A percentile compares a stretch with the other conserved stretches of the same genome.
Evolutionary conservation across 2,797 vertebrate genomes (phyloP).

Genomic region (Brotula barbata): DNA sequence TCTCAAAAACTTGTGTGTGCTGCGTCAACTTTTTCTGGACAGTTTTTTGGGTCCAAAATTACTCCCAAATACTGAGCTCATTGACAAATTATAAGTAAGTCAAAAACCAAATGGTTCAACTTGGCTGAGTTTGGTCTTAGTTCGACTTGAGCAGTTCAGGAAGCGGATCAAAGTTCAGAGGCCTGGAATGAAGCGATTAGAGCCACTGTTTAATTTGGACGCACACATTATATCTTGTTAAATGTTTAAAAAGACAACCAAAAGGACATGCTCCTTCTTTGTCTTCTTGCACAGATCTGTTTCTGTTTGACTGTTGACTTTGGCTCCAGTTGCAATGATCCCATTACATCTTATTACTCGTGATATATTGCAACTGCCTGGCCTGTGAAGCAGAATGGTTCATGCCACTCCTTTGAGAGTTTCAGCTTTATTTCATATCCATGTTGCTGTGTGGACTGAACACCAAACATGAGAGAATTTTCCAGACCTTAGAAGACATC

Average conservation of each 20-base stretch:
- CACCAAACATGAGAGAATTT: neutral
- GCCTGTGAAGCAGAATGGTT: conserved; percentile 14
- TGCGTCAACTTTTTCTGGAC: neutral
- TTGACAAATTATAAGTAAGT: neutral
- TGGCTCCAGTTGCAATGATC: conserved; percentile 38
- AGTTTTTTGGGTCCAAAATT: neutral
- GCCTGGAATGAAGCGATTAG: conserved; percentile 14
- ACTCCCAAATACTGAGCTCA: neutral
- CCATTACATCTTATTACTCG: conserved; percentile 44
- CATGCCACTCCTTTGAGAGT: conserved; percentile 3
- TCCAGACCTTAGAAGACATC: neutral
- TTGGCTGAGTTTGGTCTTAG: neutral
- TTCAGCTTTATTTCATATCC: conserved; percentile 2
- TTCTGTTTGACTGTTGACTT: conserved; percentile 40
- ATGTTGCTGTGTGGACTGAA: neutral
- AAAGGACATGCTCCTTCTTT: conserved; percentile 39
- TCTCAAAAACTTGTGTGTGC: neutral
- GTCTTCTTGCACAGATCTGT: conserved; percentile 37
- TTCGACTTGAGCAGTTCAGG: neutral
- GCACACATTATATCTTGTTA: conserved; percentile 26
- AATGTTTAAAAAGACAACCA: conserved; percentile 38
- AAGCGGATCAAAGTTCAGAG: neutral
- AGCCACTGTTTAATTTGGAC: conserved; percentile 35
- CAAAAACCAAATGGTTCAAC: neutral
- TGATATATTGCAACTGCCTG: conserved; percentile 51